These are phyloP conservation scores for Gibbula magus DNA, from an alignment of 2,888 invertebrate species.

Conservation along the genomic window DNA sequence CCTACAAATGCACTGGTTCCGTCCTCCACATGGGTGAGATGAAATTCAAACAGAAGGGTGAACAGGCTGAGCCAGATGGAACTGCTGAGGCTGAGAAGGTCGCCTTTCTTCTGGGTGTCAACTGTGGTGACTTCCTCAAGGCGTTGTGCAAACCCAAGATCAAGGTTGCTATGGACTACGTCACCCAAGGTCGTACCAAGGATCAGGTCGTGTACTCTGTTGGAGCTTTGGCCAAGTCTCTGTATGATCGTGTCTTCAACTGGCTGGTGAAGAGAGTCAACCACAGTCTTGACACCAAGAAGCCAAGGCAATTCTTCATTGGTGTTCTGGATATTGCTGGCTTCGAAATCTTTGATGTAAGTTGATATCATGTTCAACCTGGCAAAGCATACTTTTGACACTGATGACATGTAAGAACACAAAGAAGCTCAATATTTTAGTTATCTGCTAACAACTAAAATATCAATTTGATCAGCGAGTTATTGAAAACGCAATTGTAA, in stretches of 20 bases:
- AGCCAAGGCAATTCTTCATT: conserved; percentile 98
- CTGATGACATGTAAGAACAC: background rate
- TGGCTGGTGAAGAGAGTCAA: conserved; percentile 99
- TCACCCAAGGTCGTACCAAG: conserved; percentile 98
- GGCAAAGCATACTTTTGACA: background rate
- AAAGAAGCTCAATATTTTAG: background rate
- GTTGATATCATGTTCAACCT: conserved; percentile 4
- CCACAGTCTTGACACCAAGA: conserved; percentile 98
- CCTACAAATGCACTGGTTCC: conserved; percentile 97
- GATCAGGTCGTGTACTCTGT: conserved; percentile 79
- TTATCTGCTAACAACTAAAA: background rate
- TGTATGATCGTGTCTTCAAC: conserved; percentile 76
- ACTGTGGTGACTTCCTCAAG: conserved; percentile 88
- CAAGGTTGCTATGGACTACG: conserved; percentile 97
- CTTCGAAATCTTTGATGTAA: conserved; percentile 98
- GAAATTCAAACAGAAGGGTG: conserved; percentile 99
- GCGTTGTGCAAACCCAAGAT: conserved; percentile 92
- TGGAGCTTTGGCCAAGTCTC: conserved; percentile 76
- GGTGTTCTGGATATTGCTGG: conserved; percentile 99
- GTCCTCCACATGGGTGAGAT: conserved; percentile 99
- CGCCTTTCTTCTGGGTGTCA: conserved; percentile 92
- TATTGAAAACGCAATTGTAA: too few species aligned
- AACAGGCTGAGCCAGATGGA: conserved; percentile 82
- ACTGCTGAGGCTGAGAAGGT: conserved; percentile 89
- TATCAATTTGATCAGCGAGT: too few species aligned